Evolutionary conservation across 2,888 invertebrate genomes (phyloP).

Genomic region (Marasmarcha lunaedactyla): DNA sequence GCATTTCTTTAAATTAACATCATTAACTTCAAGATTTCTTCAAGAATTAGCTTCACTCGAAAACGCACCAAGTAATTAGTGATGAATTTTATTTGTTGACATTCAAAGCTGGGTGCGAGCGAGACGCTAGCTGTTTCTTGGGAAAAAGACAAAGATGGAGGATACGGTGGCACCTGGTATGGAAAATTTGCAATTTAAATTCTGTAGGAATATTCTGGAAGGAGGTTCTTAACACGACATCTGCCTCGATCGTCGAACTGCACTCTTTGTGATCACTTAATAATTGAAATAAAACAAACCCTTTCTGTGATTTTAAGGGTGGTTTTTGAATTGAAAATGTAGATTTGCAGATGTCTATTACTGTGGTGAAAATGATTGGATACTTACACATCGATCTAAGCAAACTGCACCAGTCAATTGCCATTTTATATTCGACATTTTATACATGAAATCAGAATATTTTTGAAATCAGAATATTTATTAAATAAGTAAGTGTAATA

Average conservation of each 20-base stretch:
- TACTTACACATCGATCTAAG: too few relatives aligned
- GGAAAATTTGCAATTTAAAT: slow-evolving; percentile 70
- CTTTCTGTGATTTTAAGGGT: slow-evolving; percentile 32
- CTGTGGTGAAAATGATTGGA: neutral
- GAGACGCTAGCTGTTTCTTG: slow-evolving; percentile 26
- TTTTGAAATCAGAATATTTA: neutral
- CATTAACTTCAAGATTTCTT: slow-evolving; percentile 65
- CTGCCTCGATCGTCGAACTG: slow-evolving; percentile 67
- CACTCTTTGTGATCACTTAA: slow-evolving; percentile 58
- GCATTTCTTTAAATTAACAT: slow-evolving; percentile 68
- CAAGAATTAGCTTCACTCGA: slow-evolving; percentile 32
- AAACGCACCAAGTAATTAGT: slow-evolving; percentile 58
- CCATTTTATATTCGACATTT: neutral
- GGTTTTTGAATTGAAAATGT: slow-evolving; percentile 23
- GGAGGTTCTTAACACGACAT: slow-evolving; percentile 72
- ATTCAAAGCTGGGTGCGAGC: slow-evolving; percentile 43
- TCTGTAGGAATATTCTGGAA: slow-evolving; percentile 60
- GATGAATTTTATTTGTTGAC: slow-evolving; percentile 70
- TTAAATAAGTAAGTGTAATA: neutral
- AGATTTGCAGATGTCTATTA: slow-evolving; percentile 1
- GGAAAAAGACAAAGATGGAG: slow-evolving; percentile 39
- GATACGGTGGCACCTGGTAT: slow-evolving; percentile 62
- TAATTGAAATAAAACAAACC: slow-evolving; percentile 67
- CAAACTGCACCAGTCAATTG: neutral
- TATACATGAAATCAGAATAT: neutral